Percentiles rank a stretch among this genome's conserved stretches.
phyloP scores from a whole-genome alignment of 1,140 invertebrate species.

The Diachasma alloeum region DNA sequence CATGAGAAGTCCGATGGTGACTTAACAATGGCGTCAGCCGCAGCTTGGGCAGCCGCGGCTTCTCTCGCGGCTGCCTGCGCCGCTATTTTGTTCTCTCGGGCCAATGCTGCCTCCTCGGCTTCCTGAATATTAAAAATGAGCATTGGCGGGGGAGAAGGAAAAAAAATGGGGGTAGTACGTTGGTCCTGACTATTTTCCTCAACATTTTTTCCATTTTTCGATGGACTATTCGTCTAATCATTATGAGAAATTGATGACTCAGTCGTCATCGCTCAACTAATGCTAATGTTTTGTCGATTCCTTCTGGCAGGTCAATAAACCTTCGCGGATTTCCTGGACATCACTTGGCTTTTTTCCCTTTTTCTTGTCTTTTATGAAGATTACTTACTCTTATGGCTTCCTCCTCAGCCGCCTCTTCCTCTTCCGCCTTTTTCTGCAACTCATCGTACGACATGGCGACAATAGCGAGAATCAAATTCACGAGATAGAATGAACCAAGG shows the following conservation, averaged over 20 bases:
- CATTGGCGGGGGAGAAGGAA: too few species aligned
- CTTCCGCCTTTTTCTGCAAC: constrained; percentile 96
- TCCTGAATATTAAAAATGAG: constrained; percentile 66
- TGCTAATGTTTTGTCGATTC: too few species aligned
- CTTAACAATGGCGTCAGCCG: constrained; percentile 73
- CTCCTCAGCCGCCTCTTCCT: constrained; percentile 93
- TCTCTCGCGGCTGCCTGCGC: constrained; percentile 72
- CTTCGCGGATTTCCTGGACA: too few species aligned
- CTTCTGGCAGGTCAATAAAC: too few species aligned
- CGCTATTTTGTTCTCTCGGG: constrained; percentile 76
- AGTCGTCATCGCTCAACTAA: too few species aligned
- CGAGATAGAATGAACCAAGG: constrained; percentile 97
- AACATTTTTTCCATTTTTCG: too few species aligned
- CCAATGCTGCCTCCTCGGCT: constrained; percentile 82
- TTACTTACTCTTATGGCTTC: constrained; percentile 82
- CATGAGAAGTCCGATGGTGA: constrained; percentile 90
- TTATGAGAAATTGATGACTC: too few species aligned
- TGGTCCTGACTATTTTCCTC: too few species aligned
- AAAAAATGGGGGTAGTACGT: too few species aligned
- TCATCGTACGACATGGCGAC: constrained; percentile 99
- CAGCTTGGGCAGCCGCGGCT: constrained; percentile 67
- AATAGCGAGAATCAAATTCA: constrained; percentile 98
- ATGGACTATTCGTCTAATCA: too few species aligned
- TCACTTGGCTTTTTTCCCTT: too few species aligned
- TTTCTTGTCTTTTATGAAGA: too few species aligned